A percentile compares a stretch with the other conserved stretches of the same genome.
Evolutionary conservation across 2,113 vertebrate genomes (phyloP).

Genomic region (Sardina pilchardus): DNA sequence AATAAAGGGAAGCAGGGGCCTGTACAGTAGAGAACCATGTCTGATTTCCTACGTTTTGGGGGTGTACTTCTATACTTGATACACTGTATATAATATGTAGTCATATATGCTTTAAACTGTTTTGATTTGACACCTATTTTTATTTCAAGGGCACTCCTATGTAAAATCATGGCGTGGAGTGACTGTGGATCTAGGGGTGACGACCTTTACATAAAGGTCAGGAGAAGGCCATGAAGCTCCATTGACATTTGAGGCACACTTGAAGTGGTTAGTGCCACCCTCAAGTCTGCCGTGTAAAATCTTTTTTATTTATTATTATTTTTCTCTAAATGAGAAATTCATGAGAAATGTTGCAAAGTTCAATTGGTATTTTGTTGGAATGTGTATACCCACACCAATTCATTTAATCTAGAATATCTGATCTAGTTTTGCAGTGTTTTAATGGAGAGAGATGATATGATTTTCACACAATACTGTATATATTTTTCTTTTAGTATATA

Average conservation of each 20-base stretch:
- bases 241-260: slow-evolving; percentile 59
- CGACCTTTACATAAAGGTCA: slow-evolving; percentile 68
- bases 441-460: neutral
- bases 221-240: slow-evolving; percentile 18
- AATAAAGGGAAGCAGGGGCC: neutral
- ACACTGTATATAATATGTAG: neutral
- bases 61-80: neutral
- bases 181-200: slow-evolving; percentile 33
- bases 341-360: slow-evolving; percentile 20
- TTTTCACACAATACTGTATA: neutral
- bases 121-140: neutral
- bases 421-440: neutral
- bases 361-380: neutral
- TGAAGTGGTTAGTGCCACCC: neutral
- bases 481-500: neutral
- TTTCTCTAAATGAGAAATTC: too few relatives aligned
- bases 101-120: neutral
- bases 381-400: neutral
- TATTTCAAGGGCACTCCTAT: slow-evolving; percentile 22
- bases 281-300: neutral
- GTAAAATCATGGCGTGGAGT: neutral
- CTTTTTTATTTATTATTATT: too few relatives aligned
- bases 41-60: neutral
- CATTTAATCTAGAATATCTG: neutral
- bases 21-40: neutral